phyloP scores from a whole-genome alignment of 2,113 vertebrate species.

The Enhydra lutris region DNA sequence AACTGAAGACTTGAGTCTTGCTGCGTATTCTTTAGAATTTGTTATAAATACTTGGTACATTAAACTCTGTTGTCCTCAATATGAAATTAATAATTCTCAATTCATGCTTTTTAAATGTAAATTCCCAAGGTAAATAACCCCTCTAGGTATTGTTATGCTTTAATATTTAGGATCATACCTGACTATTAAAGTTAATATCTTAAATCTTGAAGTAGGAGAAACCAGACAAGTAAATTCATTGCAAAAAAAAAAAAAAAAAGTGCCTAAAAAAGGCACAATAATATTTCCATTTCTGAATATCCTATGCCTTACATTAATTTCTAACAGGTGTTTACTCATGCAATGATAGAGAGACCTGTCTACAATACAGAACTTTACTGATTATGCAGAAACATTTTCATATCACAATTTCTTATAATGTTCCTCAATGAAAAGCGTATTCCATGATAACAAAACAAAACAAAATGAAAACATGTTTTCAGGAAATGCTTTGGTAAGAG shows the following conservation, averaged over 20 bases:
- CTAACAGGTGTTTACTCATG: not conserved
- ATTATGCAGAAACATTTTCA: not conserved
- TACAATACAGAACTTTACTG: not conserved
- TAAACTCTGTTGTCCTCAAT: not conserved
- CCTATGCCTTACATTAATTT: not conserved
- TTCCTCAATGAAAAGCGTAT: not conserved
- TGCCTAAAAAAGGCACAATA: not conserved
- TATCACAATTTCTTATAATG: not conserved
- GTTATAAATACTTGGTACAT: not conserved
- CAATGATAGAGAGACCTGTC: not conserved
- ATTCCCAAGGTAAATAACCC: not conserved
- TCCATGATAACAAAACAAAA: not conserved
- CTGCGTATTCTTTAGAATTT: not conserved
- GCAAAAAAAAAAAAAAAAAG: not conserved
- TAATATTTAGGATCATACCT: not conserved
- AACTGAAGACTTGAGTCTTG: not conserved
- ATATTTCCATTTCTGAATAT: not conserved
- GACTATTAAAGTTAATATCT: conserved; percentile 1
- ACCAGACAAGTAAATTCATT: not conserved
- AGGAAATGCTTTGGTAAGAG: not conserved
- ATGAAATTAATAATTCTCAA: not conserved
- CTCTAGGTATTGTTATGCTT: not conserved
- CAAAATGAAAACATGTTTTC: not conserved
- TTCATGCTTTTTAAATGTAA: not conserved
- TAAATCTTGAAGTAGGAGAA: not conserved